Conservation (phyloP, 2,888 invertebrate genomes). For the Herminia tarsipennalis region DNA sequence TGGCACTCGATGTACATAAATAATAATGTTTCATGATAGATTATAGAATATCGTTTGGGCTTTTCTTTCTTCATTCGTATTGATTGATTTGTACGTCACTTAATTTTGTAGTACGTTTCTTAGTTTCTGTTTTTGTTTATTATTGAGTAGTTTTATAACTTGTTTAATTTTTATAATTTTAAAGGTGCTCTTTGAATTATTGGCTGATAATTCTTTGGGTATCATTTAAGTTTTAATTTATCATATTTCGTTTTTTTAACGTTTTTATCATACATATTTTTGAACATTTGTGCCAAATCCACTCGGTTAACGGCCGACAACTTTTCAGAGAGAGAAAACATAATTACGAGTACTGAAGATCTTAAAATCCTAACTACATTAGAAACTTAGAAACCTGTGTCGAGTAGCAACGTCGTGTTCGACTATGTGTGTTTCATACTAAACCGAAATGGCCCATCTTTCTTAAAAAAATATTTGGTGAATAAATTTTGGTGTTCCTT, state of each 20-base stretch:
- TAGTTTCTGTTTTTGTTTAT: background rate
- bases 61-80: conserved; percentile 15
- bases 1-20: conserved; percentile 39
- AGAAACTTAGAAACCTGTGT: too few species aligned
- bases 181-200: conserved; percentile 53
- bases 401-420: too few species aligned
- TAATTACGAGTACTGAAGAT: too few species aligned
- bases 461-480: background rate
- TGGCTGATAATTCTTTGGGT: conserved; percentile 64
- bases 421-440: too few species aligned
- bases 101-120: background rate
- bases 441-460: conserved; percentile 31
- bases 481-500: background rate
- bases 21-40: conserved; percentile 32
- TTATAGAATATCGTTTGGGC: conserved; percentile 14
- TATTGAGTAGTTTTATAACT: background rate
- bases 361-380: too few species aligned
- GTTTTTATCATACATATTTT: background rate
- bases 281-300: too few species aligned
- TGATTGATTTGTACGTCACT: conserved; percentile 17
- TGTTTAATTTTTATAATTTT: background rate
- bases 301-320: too few species aligned
- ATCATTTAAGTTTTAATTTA: conserved; percentile 23
- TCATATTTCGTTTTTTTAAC: background rate
- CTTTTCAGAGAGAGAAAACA: too few species aligned